These are phyloP conservation scores for Drosophila prostipennis DNA, from an alignment of 2,888 invertebrate genomes.

Conservation along the genomic window DNA sequence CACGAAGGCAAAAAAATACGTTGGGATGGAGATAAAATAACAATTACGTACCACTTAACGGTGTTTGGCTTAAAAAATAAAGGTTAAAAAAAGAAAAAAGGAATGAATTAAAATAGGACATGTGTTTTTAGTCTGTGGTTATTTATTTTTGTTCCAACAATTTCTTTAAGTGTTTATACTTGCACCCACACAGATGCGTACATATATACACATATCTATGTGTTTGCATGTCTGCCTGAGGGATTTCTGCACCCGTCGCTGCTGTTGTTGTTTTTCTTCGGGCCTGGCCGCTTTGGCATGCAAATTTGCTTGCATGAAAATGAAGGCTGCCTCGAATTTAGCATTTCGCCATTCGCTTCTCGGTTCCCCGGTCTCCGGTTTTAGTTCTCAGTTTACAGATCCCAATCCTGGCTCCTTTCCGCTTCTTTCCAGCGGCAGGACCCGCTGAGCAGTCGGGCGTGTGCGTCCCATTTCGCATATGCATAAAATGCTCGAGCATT, in stretches of 20 bases:
- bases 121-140: too few species aligned
- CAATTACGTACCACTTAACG: too few species aligned
- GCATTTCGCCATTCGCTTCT: slow-evolving; percentile 9
- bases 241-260: slow-evolving; percentile 43
- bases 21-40: too few species aligned
- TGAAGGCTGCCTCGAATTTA: slow-evolving; percentile 54
- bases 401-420: slow-evolving; percentile 7
- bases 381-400: slow-evolving; percentile 6
- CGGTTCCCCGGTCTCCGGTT: slow-evolving; percentile 10
- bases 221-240: slow-evolving; percentile 21
- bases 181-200: slow-evolving; percentile 8
- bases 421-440: slow-evolving; percentile 17
- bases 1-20: too few species aligned
- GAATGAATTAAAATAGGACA: too few species aligned
- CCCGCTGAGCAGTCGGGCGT: slow-evolving; percentile 49
- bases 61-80: too few species aligned
- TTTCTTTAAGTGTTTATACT: slow-evolving; percentile 7
- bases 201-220: background rate
- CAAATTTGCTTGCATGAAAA: slow-evolving; percentile 76
- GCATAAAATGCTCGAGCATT: slow-evolving; percentile 57
- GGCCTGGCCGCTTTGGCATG: slow-evolving; percentile 67
- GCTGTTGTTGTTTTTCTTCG: slow-evolving; percentile 31
- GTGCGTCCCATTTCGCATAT: slow-evolving; percentile 66
- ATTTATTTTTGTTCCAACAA: too few species aligned
- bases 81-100: too few species aligned